Evolutionary conservation across 2,113 vertebrate genomes (phyloP).

Genomic region (Alectura lathami): DNA sequence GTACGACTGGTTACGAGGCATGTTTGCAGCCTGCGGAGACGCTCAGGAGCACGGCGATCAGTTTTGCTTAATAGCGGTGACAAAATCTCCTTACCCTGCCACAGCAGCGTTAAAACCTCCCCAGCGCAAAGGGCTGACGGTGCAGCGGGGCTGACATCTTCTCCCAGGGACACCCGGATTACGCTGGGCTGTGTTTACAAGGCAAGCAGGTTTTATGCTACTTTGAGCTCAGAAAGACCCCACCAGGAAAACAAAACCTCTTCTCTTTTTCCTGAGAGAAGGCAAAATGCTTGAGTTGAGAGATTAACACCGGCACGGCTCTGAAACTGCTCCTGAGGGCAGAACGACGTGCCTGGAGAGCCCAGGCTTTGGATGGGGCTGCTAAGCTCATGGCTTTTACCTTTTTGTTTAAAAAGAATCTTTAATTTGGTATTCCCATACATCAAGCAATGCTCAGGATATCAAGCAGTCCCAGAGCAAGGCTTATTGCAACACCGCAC

Average conservation of each 20-base stretch:
- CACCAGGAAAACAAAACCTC: neutral
- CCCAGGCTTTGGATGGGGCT: neutral
- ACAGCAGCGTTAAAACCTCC: neutral
- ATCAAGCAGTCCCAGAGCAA: neutral
- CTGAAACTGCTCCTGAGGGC: neutral
- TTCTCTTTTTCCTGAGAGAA: neutral
- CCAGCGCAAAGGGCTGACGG: neutral
- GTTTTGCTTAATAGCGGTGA: neutral
- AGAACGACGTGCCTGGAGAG: neutral
- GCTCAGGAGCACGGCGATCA: neutral
- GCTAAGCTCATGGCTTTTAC: neutral
- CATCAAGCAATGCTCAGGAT: neutral
- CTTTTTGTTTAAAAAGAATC: neutral
- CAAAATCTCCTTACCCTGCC: constrained; percentile 24
- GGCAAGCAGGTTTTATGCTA: neutral
- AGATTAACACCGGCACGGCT: neutral
- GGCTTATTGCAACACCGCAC: neutral
- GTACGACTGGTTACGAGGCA: accelerated
- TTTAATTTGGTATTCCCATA: neutral
- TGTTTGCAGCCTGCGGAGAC: neutral
- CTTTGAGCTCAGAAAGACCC: neutral
- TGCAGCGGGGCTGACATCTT: neutral
- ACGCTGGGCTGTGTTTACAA: neutral
- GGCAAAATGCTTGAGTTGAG: neutral
- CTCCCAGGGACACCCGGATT: neutral